Evolutionary conservation across 2,888 invertebrate species (phyloP).

Genomic region (Drosophila quinaria): DNA sequence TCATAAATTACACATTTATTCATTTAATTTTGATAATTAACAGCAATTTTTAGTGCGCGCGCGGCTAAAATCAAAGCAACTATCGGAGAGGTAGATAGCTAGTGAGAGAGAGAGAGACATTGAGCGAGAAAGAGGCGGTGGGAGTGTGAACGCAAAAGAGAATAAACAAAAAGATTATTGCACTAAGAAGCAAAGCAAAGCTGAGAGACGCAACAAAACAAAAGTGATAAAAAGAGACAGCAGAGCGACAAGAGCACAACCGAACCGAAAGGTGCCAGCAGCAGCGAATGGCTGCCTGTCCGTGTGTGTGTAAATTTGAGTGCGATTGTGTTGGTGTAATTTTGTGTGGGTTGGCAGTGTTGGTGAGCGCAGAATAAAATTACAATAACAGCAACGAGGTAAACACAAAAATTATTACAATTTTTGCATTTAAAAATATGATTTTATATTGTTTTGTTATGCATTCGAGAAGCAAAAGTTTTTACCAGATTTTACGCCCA

Average conservation of each 20-base stretch:
- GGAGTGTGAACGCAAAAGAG: conserved; percentile 33
- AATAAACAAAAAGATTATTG: conserved; percentile 70
- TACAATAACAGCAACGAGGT: conserved; percentile 25
- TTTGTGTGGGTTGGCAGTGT: conserved; percentile 41
- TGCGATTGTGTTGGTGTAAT: conserved; percentile 21
- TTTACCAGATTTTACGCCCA: conserved; percentile 59
- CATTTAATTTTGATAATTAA: conserved; percentile 61
- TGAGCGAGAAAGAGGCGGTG: conserved; percentile 7
- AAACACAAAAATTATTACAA: conserved; percentile 18
- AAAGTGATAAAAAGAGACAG: conserved; percentile 60
- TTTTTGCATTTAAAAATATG: conserved; percentile 26
- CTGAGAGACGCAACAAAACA: conserved; percentile 54
- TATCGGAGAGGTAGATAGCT: conserved; percentile 15
- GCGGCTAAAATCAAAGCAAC: conserved; percentile 75
- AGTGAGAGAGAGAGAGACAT: neutral
- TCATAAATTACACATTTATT: conserved; percentile 56
- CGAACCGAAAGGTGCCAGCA: conserved; percentile 47
- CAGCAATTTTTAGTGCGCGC: conserved; percentile 64
- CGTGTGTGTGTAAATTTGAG: conserved; percentile 6
- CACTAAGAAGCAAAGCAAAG: conserved; percentile 44
- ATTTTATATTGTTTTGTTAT: conserved; percentile 25
- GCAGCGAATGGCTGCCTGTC: conserved; percentile 36
- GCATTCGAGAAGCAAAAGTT: conserved; percentile 1
- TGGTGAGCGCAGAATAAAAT: conserved; percentile 43
- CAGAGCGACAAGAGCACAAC: conserved; percentile 51